A percentile compares a stretch with the other conserved stretches of the same genome.
These are phyloP conservation scores for Gryllus longicercus DNA, from an alignment of 2,888 invertebrate genomes.

Conservation along the genomic window DNA sequence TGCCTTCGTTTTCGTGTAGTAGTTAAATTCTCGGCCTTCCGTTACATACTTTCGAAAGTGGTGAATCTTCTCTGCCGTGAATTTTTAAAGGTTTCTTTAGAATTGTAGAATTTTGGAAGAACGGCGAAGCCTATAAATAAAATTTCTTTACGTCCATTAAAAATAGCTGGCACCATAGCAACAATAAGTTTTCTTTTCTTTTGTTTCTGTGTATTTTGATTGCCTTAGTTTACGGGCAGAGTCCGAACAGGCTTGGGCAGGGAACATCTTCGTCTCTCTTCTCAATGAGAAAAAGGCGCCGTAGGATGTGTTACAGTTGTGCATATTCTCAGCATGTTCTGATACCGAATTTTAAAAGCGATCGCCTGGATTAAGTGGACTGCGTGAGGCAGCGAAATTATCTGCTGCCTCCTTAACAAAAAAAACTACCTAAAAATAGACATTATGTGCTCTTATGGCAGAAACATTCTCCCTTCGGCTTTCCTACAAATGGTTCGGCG, in stretches of 20 bases:
- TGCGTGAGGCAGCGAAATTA: not conserved
- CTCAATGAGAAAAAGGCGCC: conserved; percentile 17
- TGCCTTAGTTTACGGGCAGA: too few species aligned
- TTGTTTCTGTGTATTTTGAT: too few species aligned
- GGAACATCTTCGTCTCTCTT: not conserved
- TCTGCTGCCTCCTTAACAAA: not conserved
- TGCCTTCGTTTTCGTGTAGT: too few species aligned
- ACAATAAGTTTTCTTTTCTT: too few species aligned
- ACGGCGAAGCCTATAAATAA: too few species aligned
- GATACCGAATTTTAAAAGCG: not conserved
- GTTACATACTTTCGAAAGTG: too few species aligned
- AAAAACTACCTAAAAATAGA: not conserved
- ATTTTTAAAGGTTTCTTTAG: too few species aligned
- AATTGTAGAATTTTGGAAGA: too few species aligned
- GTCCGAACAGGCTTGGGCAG: not conserved
- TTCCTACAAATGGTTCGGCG: not conserved
- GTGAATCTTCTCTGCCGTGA: too few species aligned
- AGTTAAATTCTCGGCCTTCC: too few species aligned
- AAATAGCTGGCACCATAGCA: too few species aligned
- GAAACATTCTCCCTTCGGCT: not conserved
- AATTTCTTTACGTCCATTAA: too few species aligned
- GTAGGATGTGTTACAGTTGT: conserved; percentile 10
- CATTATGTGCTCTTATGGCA: conserved; percentile 1
- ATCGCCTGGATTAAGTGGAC: conserved; percentile 4
- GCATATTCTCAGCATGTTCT: not conserved